Conservation (phyloP, 2,888 invertebrate genomes). For the Agonopterix alstromeriana region DNA sequence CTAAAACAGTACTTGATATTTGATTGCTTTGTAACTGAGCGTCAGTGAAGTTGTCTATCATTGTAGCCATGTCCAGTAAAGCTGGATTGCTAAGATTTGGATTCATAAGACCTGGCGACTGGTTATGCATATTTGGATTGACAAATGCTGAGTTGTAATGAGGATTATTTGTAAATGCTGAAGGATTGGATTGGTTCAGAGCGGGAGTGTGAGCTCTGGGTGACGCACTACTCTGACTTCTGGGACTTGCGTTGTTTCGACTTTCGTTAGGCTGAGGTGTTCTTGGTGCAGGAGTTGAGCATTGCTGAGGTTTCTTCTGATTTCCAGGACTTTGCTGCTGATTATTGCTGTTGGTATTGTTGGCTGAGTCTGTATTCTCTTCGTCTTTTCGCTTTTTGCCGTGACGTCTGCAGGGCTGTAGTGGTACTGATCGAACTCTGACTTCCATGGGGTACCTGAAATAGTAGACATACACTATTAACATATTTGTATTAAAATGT, state of each 20-base stretch:
- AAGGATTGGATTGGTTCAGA: conserved; percentile 51
- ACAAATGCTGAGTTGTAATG: conserved; percentile 66
- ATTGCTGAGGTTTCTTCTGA: conserved; percentile 49
- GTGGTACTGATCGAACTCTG: conserved; percentile 88
- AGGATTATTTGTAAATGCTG: conserved; percentile 52
- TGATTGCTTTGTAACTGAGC: conserved; percentile 90
- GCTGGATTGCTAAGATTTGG: conserved; percentile 72
- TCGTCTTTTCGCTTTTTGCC: conserved; percentile 88
- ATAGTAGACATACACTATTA: conserved; percentile 12
- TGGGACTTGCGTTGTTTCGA: conserved; percentile 60
- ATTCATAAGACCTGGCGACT: conserved; percentile 62
- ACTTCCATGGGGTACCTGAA: conserved; percentile 91
- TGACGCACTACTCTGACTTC: conserved; percentile 75
- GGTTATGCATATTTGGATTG: conserved; percentile 64
- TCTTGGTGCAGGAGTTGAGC: conserved; percentile 51
- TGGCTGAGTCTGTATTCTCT: conserved; percentile 65
- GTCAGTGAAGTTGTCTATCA: conserved; percentile 86
- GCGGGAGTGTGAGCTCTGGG: conserved; percentile 68
- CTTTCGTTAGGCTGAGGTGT: conserved; percentile 56
- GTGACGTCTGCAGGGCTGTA: conserved; percentile 88
- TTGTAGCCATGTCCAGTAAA: conserved; percentile 83
- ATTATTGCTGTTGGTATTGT: conserved; percentile 40
- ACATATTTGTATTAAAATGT: background rate
- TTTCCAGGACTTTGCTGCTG: conserved; percentile 57
- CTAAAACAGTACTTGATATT: conserved; percentile 89